These are phyloP conservation scores for Cyclura pinguis DNA, from an alignment of 2,797 vertebrate genomes.

Conservation along the genomic window DNA sequence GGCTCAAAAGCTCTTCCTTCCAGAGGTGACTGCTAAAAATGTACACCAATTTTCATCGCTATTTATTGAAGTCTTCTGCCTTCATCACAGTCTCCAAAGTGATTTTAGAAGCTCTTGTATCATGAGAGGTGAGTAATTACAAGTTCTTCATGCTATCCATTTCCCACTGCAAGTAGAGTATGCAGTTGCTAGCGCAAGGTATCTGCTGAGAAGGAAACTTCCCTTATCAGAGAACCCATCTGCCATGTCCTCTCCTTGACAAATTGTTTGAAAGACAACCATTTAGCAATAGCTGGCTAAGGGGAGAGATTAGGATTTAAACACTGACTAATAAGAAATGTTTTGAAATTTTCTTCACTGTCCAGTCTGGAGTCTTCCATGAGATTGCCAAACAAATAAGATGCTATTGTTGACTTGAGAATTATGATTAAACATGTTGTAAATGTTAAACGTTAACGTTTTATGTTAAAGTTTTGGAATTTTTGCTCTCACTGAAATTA, in stretches of 20 bases:
- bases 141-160: slow-evolving; percentile 27
- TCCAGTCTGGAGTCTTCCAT: slow-evolving; percentile 21
- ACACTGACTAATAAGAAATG: not conserved
- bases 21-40: slow-evolving; percentile 53
- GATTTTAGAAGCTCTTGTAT: not conserved
- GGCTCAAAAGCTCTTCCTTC: slow-evolving; percentile 26
- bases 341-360: slow-evolving; percentile 40
- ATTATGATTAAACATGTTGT: not conserved
- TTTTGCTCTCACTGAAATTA: not conserved
- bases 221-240: slow-evolving; percentile 27
- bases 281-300: not conserved
- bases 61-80: slow-evolving; percentile 53
- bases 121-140: slow-evolving; percentile 25
- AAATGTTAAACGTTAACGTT: not conserved
- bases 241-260: not conserved
- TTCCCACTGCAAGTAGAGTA: slow-evolving; percentile 3
- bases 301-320: slow-evolving; percentile 22
- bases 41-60: slow-evolving; percentile 23
- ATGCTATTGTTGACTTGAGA: slow-evolving; percentile 26
- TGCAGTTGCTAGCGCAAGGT: not conserved
- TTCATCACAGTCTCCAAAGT: slow-evolving; percentile 26
- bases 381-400: slow-evolving; percentile 32
- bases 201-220: slow-evolving; percentile 42
- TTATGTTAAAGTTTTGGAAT: not conserved
- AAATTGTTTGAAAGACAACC: slow-evolving; percentile 47